A percentile compares a stretch with the other conserved stretches of the same genome.
These are phyloP conservation scores for Bombus pascuorum DNA, from an alignment of 1,140 invertebrate species.

Conservation along the genomic window DNA sequence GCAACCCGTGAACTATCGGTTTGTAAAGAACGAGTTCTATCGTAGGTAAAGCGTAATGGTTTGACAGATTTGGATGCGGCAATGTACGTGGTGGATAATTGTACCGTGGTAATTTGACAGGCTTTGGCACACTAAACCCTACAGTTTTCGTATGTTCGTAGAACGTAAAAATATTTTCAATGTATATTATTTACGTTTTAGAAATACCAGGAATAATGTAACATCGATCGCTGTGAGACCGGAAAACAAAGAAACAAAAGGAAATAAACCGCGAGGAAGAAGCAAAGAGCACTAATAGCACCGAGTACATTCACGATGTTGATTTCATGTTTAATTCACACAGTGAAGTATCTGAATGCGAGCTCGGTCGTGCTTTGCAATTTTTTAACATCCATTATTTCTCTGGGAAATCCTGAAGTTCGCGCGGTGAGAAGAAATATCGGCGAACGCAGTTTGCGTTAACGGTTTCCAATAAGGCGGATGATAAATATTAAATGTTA, in stretches of 20 bases:
- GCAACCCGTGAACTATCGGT: not conserved
- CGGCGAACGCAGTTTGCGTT: constrained; percentile 15
- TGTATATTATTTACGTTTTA: not conserved
- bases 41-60: not conserved
- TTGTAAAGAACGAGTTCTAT: not conserved
- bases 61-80: not conserved
- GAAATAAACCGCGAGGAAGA: not conserved
- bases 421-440: constrained; percentile 27
- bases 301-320: not conserved
- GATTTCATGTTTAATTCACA: constrained; percentile 45
- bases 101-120: no score
- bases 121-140: not conserved
- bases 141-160: not conserved
- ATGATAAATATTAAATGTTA: constrained; percentile 43
- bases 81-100: not conserved
- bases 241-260: no score
- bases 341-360: not conserved
- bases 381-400: constrained; percentile 34
- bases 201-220: not conserved
- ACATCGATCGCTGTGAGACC: not conserved
- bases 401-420: constrained; percentile 14
- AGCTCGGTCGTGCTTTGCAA: not conserved
- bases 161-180: not conserved
- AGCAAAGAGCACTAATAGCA: not conserved
- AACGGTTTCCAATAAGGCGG: constrained; percentile 39